Conservation (phyloP, 2,797 vertebrate species). For the Crocidura indochinensis region DNA sequence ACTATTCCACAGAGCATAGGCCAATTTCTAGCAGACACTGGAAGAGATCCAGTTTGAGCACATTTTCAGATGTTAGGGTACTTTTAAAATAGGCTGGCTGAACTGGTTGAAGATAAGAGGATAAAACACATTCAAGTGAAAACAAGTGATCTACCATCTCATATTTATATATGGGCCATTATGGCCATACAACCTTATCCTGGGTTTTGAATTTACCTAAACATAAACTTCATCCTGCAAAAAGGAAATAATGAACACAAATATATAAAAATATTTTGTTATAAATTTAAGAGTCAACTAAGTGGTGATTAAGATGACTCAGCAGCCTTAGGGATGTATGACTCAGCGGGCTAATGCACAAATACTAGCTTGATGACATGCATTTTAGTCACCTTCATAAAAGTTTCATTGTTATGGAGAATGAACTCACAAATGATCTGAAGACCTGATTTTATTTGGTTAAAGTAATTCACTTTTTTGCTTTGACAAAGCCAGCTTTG, state of each 20-base stretch:
- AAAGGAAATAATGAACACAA: slow-evolving; percentile 65
- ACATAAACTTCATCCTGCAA: slow-evolving; percentile 68
- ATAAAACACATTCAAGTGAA: slow-evolving; percentile 18
- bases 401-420: slow-evolving; percentile 75
- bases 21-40: slow-evolving; percentile 60
- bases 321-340: slow-evolving; percentile 70
- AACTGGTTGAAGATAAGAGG: neutral
- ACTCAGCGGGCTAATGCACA: slow-evolving; percentile 71
- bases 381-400: slow-evolving; percentile 79
- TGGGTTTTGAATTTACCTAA: slow-evolving; percentile 70
- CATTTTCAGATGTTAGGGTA: slow-evolving; percentile 56
- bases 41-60: slow-evolving; percentile 49
- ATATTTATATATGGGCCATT: slow-evolving; percentile 54
- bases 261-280: slow-evolving; percentile 60
- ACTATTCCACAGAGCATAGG: slow-evolving; percentile 53
- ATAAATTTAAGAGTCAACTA: slow-evolving; percentile 67
- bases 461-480: slow-evolving; percentile 65
- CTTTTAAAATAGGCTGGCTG: slow-evolving; percentile 3
- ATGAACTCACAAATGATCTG: slow-evolving; percentile 63
- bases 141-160: neutral
- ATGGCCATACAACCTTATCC: slow-evolving; percentile 12
- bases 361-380: slow-evolving; percentile 64
- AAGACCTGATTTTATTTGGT: slow-evolving; percentile 68
- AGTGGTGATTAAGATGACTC: slow-evolving; percentile 70
- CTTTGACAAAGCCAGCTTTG: slow-evolving; percentile 73